These are phyloP conservation scores for Cairina moschata DNA, from an alignment of 2,113 vertebrate genomes.

Conservation along the genomic window DNA sequence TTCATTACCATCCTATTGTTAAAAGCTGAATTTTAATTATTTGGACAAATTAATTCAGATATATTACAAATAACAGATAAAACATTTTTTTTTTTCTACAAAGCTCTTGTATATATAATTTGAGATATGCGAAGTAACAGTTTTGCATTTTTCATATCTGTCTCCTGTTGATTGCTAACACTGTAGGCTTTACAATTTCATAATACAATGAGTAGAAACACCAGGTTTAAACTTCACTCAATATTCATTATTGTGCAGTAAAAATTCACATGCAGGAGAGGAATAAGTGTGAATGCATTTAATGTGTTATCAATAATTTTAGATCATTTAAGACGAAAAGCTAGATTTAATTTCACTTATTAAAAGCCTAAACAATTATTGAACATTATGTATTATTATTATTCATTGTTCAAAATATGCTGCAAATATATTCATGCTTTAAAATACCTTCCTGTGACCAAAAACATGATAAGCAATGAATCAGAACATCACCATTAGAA, in stretches of 20 bases:
- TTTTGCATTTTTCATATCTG: neutral
- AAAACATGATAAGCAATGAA: neutral
- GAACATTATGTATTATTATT: neutral
- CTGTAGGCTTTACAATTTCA: neutral
- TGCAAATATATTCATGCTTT: neutral
- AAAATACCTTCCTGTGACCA: neutral
- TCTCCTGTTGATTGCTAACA: neutral
- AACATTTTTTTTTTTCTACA: neutral
- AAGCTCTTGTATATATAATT: slow-evolving; percentile 1
- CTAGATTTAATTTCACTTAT: slow-evolving; percentile 3
- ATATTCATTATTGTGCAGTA: neutral
- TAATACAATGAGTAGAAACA: neutral
- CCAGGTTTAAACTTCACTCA: neutral
- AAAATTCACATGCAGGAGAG: neutral
- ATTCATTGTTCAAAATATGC: neutral
- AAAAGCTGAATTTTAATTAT: slow-evolving; percentile 11
- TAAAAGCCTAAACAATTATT: neutral
- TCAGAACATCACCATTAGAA: neutral
- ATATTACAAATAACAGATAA: neutral
- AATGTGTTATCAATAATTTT: neutral
- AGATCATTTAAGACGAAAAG: neutral
- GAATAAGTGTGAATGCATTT: neutral
- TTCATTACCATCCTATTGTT: neutral
- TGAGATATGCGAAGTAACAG: neutral
- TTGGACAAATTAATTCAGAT: neutral